A percentile compares a stretch with the other conserved stretches of the same genome.
Evolutionary conservation across 2,113 vertebrate genomes (phyloP).

Genomic region (Rattus norvegicus): GRCr8 NC_086024.1:28833001-28833500

Average conservation of each 20-base stretch:
- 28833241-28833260: background rate
- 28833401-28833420: background rate
- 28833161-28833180: background rate
- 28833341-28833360: background rate
- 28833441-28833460: constrained; percentile 35
- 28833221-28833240: background rate
- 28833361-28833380: constrained; percentile 6
- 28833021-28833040: background rate
- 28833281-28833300: background rate
- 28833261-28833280: background rate
- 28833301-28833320: constrained; percentile 29
- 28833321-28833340: constrained; percentile 47
- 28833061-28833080: background rate
- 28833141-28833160: background rate
- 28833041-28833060: background rate
- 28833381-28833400: background rate
- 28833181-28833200: background rate
- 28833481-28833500: constrained; percentile 61
- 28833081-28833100: background rate
- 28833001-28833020: background rate
- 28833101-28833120: background rate
- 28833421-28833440: constrained; percentile 5
- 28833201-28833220: background rate
- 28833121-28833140: background rate
- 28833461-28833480: background rate